Evolutionary conservation across 2,888 invertebrate species (phyloP).

Genomic region (Polymixis flavicincta): DNA sequence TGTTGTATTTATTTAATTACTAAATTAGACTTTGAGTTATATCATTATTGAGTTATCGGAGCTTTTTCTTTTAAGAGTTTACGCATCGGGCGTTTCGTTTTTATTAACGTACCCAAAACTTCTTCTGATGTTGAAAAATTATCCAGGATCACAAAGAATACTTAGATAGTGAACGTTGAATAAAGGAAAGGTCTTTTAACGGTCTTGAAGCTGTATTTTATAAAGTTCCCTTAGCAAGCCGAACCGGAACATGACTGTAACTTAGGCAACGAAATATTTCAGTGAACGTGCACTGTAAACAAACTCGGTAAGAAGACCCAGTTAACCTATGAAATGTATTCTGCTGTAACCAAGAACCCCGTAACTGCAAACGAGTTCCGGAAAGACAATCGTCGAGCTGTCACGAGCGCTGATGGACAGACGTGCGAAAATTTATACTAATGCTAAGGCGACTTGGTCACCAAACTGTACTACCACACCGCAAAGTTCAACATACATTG

Average conservation of each 20-base stretch:
- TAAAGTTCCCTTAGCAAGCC: not conserved
- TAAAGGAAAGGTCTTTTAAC: not conserved
- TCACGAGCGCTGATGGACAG: constrained; percentile 68
- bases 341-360: constrained; percentile 57
- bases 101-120: too few relatives aligned
- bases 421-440: constrained; percentile 77
- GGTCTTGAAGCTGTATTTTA: not conserved
- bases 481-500: constrained; percentile 14
- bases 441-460: constrained; percentile 61
- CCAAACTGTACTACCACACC: not conserved
- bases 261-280: not conserved
- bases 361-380: constrained; percentile 71
- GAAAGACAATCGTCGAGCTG: constrained; percentile 73
- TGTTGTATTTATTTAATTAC: not conserved
- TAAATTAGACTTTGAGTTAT: not conserved
- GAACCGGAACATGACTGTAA: not conserved
- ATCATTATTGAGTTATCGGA: too few relatives aligned
- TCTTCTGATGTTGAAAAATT: not conserved
- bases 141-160: not conserved
- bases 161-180: not conserved
- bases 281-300: constrained; percentile 30
- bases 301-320: constrained; percentile 44
- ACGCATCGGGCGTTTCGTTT: not conserved
- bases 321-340: constrained; percentile 60
- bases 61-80: not conserved